Percentiles rank a stretch among this genome's conserved stretches.
Conservation (phyloP, 2,113 vertebrate genomes). For the Indicator maculatus region DNA sequence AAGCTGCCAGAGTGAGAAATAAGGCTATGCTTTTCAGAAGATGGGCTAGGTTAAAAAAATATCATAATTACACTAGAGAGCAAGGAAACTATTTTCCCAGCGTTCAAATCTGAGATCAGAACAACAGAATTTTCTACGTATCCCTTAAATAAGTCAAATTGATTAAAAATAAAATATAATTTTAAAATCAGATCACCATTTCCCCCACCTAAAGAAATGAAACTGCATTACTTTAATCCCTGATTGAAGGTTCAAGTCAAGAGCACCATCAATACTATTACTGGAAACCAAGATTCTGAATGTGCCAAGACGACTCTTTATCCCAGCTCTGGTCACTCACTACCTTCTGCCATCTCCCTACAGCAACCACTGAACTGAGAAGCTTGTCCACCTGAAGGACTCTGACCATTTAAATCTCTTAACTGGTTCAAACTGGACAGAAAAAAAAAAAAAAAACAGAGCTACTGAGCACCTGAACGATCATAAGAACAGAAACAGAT, state of each 20-base stretch:
- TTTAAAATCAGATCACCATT: not conserved
- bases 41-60: rapidly evolving
- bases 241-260: not conserved
- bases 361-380: not conserved
- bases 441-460: not conserved
- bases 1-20: not conserved
- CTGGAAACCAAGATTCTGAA: not conserved
- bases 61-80: not conserved
- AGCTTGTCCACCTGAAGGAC: not conserved
- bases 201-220: not conserved
- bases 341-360: not conserved
- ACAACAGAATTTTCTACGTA: not conserved
- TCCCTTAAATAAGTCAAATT: not conserved
- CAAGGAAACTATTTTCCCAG: not conserved
- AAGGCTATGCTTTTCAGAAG: not conserved
- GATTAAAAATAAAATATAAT: not conserved
- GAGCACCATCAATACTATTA: not conserved
- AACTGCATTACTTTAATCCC: not conserved
- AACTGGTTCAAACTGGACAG: not conserved
- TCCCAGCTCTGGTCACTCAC: not conserved
- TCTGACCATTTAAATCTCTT: not conserved
- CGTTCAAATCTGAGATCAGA: not conserved
- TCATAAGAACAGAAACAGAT: not conserved
- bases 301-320: not conserved
- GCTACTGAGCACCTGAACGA: not conserved